Base-by-base conservation (phyloP, 2,888 invertebrate genomes). In the Clunio marinus region DNA sequence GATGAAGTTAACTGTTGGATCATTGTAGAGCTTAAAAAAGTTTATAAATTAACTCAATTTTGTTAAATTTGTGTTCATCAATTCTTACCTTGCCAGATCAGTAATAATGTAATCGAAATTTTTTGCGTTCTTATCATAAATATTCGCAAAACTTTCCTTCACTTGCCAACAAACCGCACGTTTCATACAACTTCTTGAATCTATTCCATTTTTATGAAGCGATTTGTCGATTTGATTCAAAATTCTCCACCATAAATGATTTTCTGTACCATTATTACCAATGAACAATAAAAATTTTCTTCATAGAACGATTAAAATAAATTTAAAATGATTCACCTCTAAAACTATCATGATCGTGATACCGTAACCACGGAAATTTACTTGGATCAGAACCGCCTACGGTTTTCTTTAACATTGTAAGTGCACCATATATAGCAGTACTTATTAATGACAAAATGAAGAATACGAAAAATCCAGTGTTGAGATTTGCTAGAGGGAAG, bases 111-210 rank as follows among this genome's bases (percentile, higher is more conserved):
- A 81, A 70, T 80, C 80, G 1, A 75, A 73, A 68, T 80, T 80
- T 1, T 77, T 75, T 0, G 77, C 81, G 25, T 74, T 72, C 1
- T 81, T 80, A 10, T 63, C 72, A 0, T 72, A 72, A 1, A 81
- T 76, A 70, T 77, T 78, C 0, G 72, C 73, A 1, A 78, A 74
- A 10, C 81, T 78, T 1, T 75, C 77, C 68, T 80, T 78, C 13
- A 83, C 77, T 67, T 79, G 77, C 71, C 78, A 78, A 71, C 87
- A 87, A 28, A 85, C 79, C 2, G 81, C 80, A 68, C 83, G 80
- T 75, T 87, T 86, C 71, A 83, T 79, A 72, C 87, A 87, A 0
- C 82, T 80, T 0, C 83, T 82, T 1, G 85, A 77, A 73, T 87
- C 84, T 20, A 87, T 81, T 57, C 86, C 81, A 70, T 84, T 81